Evolutionary conservation across 1,140 invertebrate species (phyloP), one percentile per base, ranked within the genome.

Genomic region (Probaryconus sp.): DNA sequence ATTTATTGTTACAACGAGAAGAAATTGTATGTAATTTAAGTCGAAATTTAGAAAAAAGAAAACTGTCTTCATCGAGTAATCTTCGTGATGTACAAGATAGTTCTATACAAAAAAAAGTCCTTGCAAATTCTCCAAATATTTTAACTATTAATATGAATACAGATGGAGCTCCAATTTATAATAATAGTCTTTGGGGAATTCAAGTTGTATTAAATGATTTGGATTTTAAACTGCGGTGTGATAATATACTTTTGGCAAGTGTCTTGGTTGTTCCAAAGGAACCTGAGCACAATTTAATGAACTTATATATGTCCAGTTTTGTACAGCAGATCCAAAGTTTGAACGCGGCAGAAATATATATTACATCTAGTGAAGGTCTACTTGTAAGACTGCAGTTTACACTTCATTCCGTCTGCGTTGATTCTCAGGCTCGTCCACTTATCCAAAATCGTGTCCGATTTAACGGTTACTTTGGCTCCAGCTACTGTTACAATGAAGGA

Each of bases 181-280:
- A 31, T 31, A 31, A 10, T n/a, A 31, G 30, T n/a, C 2, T 31
- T 3, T 37, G 33, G 33, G 11, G 10, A 26, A 26, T 53, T 24
- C 48, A 53, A 26, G 1, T 60, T 6, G n/a, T 24, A 2, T 1
- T 60, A 6, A 60, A 60, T 35, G 56, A 60, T 11, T 33, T 60
- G 24, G 6, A 20, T 30, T 24, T 26, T 1, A 18, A 43, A 37
- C 1, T 58, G 2, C 10, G 53, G 18, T 58, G 20, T 11, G 20
- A 42, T 2, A 31, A 21, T 13, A 16, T 58, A 4, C 7, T 58
- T 4, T 58, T 58, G 24, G 37, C 11, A 11, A 38, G 53, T 16
- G 3, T 58, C 9, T 28, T 26, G 35, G n/a, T 58, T 43, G 38
- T 18, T 2, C 5, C 37, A 14, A 58, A 58, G 30, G 53, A 58